A percentile compares a stretch with the other conserved stretches of the same genome.
Evolutionary conservation across 1,140 invertebrate species (phyloP).

Genomic region (Bombus huntii): DNA sequence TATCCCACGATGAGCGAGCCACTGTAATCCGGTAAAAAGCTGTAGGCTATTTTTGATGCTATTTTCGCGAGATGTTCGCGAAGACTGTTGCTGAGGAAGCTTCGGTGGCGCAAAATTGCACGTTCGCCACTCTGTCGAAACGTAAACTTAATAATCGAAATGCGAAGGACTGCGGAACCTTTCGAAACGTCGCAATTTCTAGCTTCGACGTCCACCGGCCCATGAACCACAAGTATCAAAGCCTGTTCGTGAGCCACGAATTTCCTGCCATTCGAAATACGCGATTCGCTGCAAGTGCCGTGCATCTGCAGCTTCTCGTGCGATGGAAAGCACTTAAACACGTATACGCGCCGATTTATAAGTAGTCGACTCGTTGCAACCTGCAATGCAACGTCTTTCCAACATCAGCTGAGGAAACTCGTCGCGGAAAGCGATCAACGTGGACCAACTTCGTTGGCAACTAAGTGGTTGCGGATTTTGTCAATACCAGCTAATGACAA

Average conservation of each 20-base stretch:
- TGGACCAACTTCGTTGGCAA: not conserved
- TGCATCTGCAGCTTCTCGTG: not conserved
- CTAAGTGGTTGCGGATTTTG: too few relatives aligned
- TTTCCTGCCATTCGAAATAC: not conserved
- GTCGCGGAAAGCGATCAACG: too few relatives aligned
- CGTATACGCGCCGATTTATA: not conserved
- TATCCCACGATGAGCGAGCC: too few relatives aligned
- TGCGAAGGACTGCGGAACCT: too few relatives aligned
- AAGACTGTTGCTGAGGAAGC: accelerated
- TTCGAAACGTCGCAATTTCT: not conserved
- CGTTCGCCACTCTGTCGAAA: not conserved
- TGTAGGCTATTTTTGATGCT: not conserved
- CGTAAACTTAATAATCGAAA: slow-evolving; percentile 11
- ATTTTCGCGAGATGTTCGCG: not conserved
- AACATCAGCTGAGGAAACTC: not conserved
- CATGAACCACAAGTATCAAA: slow-evolving; percentile 29
- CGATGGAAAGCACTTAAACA: not conserved
- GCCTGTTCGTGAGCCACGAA: not conserved
- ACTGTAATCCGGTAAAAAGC: not conserved
- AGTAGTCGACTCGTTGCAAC: not conserved
- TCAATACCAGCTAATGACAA: too few relatives aligned
- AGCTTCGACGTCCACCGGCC: not conserved
- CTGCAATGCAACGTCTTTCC: not conserved
- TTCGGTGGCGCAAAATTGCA: not conserved
- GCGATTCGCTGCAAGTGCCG: not conserved